These are phyloP conservation scores for Mobula birostris DNA, from an alignment of 2,113 vertebrate species.

Conservation along the genomic window DNA sequence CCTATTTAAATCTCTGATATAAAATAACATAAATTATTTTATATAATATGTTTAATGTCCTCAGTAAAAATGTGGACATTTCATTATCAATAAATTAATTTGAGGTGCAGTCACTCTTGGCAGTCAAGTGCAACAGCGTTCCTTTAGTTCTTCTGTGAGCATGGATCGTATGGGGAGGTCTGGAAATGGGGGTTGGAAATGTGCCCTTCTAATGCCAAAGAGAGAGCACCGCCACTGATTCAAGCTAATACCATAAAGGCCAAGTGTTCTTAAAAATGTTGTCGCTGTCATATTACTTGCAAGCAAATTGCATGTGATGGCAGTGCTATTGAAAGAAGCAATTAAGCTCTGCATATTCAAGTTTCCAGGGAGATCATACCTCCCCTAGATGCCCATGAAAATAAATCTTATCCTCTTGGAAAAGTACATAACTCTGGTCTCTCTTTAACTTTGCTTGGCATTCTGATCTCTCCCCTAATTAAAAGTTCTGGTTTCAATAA, in stretches of 20 bases:
- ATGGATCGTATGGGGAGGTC: background rate
- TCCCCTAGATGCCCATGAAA: background rate
- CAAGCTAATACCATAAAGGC: background rate
- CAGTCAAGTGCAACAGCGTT: background rate
- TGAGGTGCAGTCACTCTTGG: background rate
- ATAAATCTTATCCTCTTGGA: background rate
- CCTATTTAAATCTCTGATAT: background rate
- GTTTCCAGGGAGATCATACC: background rate
- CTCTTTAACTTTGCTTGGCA: background rate
- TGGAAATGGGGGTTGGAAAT: background rate
- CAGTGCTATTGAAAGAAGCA: background rate
- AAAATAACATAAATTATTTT: background rate
- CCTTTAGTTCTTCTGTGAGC: background rate
- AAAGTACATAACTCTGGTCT: background rate
- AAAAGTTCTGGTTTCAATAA: background rate
- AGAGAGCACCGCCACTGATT: background rate
- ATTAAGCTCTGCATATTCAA: background rate
- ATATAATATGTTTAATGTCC: background rate
- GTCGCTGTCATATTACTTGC: background rate
- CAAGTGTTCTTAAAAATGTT: background rate
- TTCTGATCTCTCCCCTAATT: background rate
- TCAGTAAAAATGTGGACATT: background rate
- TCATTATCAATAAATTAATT: background rate
- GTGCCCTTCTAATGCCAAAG: background rate
- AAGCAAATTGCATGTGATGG: background rate